These are phyloP conservation scores for Lerema accius DNA, from an alignment of 1,140 invertebrate genomes.

Conservation along the genomic window DNA sequence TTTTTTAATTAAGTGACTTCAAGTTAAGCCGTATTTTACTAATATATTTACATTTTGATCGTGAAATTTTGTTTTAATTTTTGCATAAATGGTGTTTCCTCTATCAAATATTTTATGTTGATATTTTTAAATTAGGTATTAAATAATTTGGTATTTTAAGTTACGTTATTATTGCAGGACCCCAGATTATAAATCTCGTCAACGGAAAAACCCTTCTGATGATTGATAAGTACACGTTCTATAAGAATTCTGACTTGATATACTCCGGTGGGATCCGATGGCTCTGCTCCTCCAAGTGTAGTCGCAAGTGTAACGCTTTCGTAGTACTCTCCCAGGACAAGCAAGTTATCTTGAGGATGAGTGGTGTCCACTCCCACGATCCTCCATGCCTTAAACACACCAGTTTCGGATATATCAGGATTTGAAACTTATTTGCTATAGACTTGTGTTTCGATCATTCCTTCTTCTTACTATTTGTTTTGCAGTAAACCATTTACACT, in stretches of 20 bases:
- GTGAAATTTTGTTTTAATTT: too few relatives aligned
- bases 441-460: neutral
- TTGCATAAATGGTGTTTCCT: too few relatives aligned
- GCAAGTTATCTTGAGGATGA: slow-evolving; percentile 26
- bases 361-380: slow-evolving; percentile 40
- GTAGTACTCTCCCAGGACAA: slow-evolving; percentile 41
- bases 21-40: too few relatives aligned
- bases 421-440: neutral
- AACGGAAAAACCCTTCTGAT: slow-evolving; percentile 42
- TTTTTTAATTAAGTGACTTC: too few relatives aligned
- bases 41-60: too few relatives aligned
- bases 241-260: slow-evolving; percentile 34
- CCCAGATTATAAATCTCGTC: slow-evolving; percentile 38
- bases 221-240: slow-evolving; percentile 42
- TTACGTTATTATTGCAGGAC: neutral
- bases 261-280: slow-evolving; percentile 39
- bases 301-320: slow-evolving; percentile 41
- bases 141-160: neutral
- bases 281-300: slow-evolving; percentile 45
- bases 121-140: neutral
- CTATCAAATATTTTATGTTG: too few relatives aligned
- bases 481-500: neutral
- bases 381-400: slow-evolving; percentile 38
- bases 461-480: neutral
- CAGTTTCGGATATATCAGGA: slow-evolving; percentile 15